Conservation (phyloP, 2,888 invertebrate species). For the Drosophila paranaensis region DNA sequence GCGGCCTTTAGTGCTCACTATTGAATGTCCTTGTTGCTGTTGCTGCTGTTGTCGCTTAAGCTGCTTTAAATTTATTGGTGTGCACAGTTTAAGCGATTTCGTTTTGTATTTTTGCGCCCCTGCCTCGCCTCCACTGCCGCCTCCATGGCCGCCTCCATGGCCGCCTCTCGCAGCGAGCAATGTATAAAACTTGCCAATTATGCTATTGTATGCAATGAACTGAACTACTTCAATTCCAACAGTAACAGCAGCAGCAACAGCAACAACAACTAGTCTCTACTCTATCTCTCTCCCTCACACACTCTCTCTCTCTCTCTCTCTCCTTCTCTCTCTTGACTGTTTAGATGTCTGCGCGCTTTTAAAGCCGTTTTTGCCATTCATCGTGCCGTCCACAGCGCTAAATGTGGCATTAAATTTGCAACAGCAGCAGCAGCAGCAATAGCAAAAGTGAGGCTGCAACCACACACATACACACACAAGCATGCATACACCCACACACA, state of each 20-base stretch:
- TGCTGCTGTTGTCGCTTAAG: conserved; percentile 58
- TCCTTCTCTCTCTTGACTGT: not conserved
- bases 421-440: conserved; percentile 26
- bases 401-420: conserved; percentile 78
- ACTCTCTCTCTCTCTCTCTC: not conserved
- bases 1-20: conserved; percentile 21
- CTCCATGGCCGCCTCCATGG: too few species aligned
- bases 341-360: conserved; percentile 44
- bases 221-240: conserved; percentile 57
- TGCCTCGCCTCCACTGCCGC: not conserved
- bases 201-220: conserved; percentile 78
- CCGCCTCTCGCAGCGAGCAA: conserved; percentile 17
- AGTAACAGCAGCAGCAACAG: conserved; percentile 30
- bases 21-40: conserved; percentile 33
- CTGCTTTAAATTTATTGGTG: conserved; percentile 80
- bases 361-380: conserved; percentile 56
- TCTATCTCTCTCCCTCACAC: conserved; percentile 9
- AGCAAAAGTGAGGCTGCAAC: conserved; percentile 27
- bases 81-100: conserved; percentile 76
- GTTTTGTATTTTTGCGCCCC: conserved; percentile 46
- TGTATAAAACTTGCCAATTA: conserved; percentile 78
- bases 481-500: conserved; percentile 5
- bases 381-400: conserved; percentile 59
- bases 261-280: conserved; percentile 11
- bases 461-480: conserved; percentile 13